Base-by-base conservation (phyloP, 1,140 invertebrate species). In the Cherax quadricarinatus region DNA sequence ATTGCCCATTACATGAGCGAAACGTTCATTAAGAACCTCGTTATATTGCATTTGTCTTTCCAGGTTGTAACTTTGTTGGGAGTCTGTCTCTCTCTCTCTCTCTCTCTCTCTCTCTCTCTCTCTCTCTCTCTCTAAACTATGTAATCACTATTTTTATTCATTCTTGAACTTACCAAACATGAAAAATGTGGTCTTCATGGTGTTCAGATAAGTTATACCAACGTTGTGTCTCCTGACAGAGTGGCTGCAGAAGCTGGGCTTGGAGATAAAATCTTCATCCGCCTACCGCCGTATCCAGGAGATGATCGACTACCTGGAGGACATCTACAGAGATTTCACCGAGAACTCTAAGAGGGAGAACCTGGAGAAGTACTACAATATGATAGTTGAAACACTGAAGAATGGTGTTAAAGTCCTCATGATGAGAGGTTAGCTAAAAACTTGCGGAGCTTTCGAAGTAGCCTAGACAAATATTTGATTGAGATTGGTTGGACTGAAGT, bases 311-410 rank as follows among this genome's bases (percentile, higher is more conserved):
- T 91, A 91, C 73, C 5, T 91, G 53, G 89, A 91, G 41, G 78
- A 80, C 51, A 91, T 86, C 57, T 91, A 91, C n/a, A 86, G 78
- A 53, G 89, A 91, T 48, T 91, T 91, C 79, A 79, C 83, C 9
- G 89, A 91, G 57, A 91, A 91, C 6, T 91, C 89, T 5, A 91
- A 91, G 75, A 51, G 89, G 49, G 89, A 91, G 70, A 91, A 91
- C 62, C 30, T 91, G 57, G 89, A 91, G 75, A 86, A 91, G 18
- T 91, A 91, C 30, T 91, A 86, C 57, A 86, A 83, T 21, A 81
- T 91, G 53, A 9, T 91, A 3, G 51, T 91, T 5, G 89, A 86
- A 53, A 91, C 81, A 53, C 6, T 86, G n/a, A 91, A 91, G 53
- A 80, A 24, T 30, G 89, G 89, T 48, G 18, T 84, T 18, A 86